Evolutionary conservation across 2,113 vertebrate genomes (phyloP), one percentile per base, ranked within the genome.

Genomic region (Pterophyllum scalare): DNA sequence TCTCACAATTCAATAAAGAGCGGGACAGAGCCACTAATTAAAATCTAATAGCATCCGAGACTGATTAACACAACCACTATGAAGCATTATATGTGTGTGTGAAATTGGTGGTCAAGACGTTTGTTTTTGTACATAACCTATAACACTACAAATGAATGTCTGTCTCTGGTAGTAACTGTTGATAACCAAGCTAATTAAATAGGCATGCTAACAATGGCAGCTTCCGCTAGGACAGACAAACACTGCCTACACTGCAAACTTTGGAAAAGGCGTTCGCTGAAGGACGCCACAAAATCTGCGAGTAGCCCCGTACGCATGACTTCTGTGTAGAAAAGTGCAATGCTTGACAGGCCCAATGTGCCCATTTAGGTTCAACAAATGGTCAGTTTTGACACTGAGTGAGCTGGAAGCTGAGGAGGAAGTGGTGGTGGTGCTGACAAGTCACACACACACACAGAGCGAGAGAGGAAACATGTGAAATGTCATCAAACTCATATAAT

Each of bases 301-400:
- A 72, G 1, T 7, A 12, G 65, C 0, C 28, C 24, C 65, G 12
- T 26, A 26, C 33, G 3, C 38, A 31, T 9, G 13, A 19, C 19
- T 62, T 35, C 31, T n/a, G 19, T 19, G 33, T 15, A 8, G 15
- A 60, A 14, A 72, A 33, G 15, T 49, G 24, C 75, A 31, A 43
- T 6, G 20, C 31, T 13, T 52, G 61, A 77, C 72, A 31, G 35
- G 12, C 57, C 5, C 13, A 46, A 14, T 57, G 20, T n/a, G 12
- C 0, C 35, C 2, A 28, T 24, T 46, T 24, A 40, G 17, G 24
- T 33, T 70, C 22, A 67, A 31, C 13, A 6, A 77, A 80, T 1
- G 20, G 35, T 13, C 6, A 22, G 4, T 59, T 74, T 40, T 75
- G 54, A 82, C 74, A 78, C 52, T 72, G 72, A 81, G 28, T 24